phyloP scores from a whole-genome alignment of 2,888 invertebrate species.

The Camponotus fellah region DNA sequence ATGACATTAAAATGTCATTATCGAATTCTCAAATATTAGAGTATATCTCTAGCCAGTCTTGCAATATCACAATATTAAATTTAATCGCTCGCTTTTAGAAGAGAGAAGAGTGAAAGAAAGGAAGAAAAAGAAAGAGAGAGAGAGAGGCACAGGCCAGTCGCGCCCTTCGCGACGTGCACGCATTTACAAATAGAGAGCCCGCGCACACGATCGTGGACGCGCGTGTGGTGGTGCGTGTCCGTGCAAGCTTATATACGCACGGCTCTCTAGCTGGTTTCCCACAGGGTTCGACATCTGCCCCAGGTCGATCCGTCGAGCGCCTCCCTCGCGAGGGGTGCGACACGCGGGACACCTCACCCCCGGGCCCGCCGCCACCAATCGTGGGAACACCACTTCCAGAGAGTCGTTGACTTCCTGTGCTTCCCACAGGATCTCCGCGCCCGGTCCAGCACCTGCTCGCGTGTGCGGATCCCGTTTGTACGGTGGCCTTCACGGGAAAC shows the following conservation, averaged over 20 bases:
- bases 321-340: constrained; percentile 74
- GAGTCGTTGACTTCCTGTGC: constrained; percentile 86
- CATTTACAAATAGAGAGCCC: constrained; percentile 59
- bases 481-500: constrained; percentile 36
- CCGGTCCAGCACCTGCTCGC: constrained; percentile 82
- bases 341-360: constrained; percentile 67
- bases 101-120: too few species aligned
- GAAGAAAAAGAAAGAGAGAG: not conserved
- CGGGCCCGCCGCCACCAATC: constrained; percentile 80
- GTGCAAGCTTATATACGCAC: constrained; percentile 9
- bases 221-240: constrained; percentile 15
- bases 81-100: constrained; percentile 59
- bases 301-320: constrained; percentile 63
- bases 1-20: too few species aligned
- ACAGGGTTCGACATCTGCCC: constrained; percentile 85
- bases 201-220: constrained; percentile 3
- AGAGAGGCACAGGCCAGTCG: constrained; percentile 11
- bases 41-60: not conserved
- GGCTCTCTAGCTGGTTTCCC: constrained; percentile 81
- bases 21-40: not conserved
- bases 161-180: constrained; percentile 14
- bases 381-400: constrained; percentile 85
- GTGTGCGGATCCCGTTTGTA: constrained; percentile 71
- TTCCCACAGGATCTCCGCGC: constrained; percentile 84
- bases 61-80: constrained; percentile 64